Conservation (phyloP, 2,888 invertebrate genomes). For the Drosophila mayaguana region DNA sequence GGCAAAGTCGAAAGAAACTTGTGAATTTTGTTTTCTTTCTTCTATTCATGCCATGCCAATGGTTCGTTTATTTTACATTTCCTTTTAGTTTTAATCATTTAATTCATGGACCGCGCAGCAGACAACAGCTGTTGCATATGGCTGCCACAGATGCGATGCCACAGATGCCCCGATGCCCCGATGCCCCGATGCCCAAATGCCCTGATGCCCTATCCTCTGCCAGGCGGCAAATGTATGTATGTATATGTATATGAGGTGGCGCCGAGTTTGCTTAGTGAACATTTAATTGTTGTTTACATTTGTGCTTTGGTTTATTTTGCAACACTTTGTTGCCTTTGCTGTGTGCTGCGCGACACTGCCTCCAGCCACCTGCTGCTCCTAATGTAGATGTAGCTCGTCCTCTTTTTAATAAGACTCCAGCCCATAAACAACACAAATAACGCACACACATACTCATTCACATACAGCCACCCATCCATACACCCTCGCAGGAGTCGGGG, state of each 20-base stretch:
- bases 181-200: too few species aligned
- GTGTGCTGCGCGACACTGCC: neutral
- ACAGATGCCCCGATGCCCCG: neutral
- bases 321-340: constrained; percentile 33
- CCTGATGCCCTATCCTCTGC: too few species aligned
- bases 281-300: constrained; percentile 80
- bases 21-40: neutral
- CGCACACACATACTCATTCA: constrained; percentile 17
- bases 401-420: constrained; percentile 66
- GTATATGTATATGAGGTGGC: constrained; percentile 7
- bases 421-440: constrained; percentile 45
- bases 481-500: neutral
- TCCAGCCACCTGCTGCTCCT: neutral
- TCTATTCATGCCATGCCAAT: neutral
- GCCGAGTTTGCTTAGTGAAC: constrained; percentile 72
- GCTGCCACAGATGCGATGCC: neutral
- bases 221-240: too few species aligned
- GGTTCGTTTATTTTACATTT: constrained; percentile 1
- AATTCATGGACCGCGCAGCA: constrained; percentile 4
- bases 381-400: constrained; percentile 16
- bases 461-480: constrained; percentile 6
- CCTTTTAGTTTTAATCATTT: constrained; percentile 17
- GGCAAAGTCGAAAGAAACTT: neutral
- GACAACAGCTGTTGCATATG: constrained; percentile 21
- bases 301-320: constrained; percentile 70